Conservation (phyloP, 2,888 invertebrate species). For the Cephus spinipes region DNA sequence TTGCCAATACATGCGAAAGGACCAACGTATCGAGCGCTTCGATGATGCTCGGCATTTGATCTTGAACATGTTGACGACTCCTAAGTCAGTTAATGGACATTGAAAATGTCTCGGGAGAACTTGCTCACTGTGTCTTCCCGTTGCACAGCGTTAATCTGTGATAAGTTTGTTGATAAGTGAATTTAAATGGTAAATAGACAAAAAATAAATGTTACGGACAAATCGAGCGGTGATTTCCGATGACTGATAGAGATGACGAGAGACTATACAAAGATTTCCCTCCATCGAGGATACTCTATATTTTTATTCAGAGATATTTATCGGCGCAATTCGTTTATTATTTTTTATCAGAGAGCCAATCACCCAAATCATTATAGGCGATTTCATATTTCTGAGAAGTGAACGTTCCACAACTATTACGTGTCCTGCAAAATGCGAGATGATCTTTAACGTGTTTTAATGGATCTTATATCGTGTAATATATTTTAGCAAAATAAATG, state of each 20-base stretch:
- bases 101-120: constrained; percentile 12
- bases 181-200: neutral
- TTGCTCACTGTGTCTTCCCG: constrained; percentile 60
- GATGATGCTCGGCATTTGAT: constrained; percentile 39
- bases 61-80: neutral
- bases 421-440: neutral
- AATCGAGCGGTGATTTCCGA: neutral
- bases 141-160: constrained; percentile 55
- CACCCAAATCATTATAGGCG: neutral
- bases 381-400: neutral
- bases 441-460: neutral
- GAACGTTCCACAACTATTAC: neutral
- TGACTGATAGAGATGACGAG: neutral
- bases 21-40: constrained; percentile 47
- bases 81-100: neutral
- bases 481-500: constrained; percentile 1
- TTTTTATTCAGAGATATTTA: neutral
- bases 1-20: constrained; percentile 42
- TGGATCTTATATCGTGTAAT: neutral
- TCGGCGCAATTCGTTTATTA: neutral
- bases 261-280: neutral
- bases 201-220: neutral
- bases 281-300: neutral
- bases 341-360: neutral
- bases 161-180: constrained; percentile 32